A percentile compares a stretch with the other conserved stretches of the same genome.
Conservation (phyloP, 2,113 vertebrate genomes). For the Conger conger region DNA sequence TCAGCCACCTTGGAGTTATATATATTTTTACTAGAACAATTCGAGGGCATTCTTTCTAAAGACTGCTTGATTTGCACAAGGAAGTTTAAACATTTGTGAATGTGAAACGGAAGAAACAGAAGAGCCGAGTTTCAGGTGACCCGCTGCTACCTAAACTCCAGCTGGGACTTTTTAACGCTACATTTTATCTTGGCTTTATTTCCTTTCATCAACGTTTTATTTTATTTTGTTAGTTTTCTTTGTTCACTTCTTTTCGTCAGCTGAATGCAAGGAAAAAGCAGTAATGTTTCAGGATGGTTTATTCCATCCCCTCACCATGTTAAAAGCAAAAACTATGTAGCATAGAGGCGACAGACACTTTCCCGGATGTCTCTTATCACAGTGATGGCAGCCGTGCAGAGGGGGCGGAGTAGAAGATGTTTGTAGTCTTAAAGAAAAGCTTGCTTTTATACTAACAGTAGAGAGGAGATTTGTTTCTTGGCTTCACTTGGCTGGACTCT, state of each 20-base stretch:
- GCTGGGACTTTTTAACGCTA: slow-evolving; percentile 58
- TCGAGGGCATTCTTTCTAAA: slow-evolving; percentile 96
- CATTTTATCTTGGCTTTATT: slow-evolving; percentile 12
- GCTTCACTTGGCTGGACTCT: slow-evolving; percentile 20
- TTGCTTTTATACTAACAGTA: slow-evolving; percentile 38
- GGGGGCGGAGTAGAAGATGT: slow-evolving; percentile 43
- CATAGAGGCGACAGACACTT: slow-evolving; percentile 57
- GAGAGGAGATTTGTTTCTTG: slow-evolving; percentile 29
- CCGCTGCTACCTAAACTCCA: slow-evolving; percentile 82
- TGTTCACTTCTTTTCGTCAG: slow-evolving; percentile 34
- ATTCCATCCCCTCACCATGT: slow-evolving; percentile 39
- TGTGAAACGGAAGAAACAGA: slow-evolving; percentile 84
- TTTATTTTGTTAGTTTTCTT: slow-evolving; percentile 24
- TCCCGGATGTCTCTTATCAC: slow-evolving; percentile 50
- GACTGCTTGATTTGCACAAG: slow-evolving; percentile 99
- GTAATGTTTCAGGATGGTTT: slow-evolving; percentile 30
- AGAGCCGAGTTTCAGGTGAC: slow-evolving; percentile 75
- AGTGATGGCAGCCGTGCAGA: slow-evolving; percentile 59
- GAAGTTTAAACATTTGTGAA: slow-evolving; percentile 95
- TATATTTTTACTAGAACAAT: slow-evolving; percentile 76
- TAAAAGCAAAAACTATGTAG: slow-evolving; percentile 67
- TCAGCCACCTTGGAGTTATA: slow-evolving; percentile 71
- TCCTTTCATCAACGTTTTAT: slow-evolving; percentile 5
- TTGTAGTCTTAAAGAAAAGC: slow-evolving; percentile 48
- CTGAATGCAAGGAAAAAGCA: slow-evolving; percentile 48